Evolutionary conservation across 2,888 invertebrate genomes (phyloP), one percentile per base, ranked within the genome.

Genomic region (Catocala fraxini): DNA sequence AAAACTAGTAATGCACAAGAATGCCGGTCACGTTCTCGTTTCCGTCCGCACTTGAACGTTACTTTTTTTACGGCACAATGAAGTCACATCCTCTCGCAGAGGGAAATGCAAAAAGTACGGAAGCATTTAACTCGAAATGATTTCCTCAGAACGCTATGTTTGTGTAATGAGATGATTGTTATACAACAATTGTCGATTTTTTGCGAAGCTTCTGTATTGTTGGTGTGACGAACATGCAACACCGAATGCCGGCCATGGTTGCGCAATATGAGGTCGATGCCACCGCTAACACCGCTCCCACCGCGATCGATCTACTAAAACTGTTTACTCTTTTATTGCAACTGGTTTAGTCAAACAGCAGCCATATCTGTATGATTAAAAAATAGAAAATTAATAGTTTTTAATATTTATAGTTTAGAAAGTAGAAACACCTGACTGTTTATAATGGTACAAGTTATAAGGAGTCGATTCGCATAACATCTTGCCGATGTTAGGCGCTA

Each of bases 231-330:
- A 83, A 84, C 81, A 79, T 80, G 83, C 80, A 78, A 74, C 77
- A 39, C 53, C 52, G 79, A 79, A 81, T 75, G 67, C 62, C 70
- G 78, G 72, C 72, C 71, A 71, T 70, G 61, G 81, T 91, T 90
- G 82, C 88, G 88, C 81, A 91, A 90, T 79, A 56, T 63, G 85
- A 85, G 91, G 90, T 91, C 90, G 88, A 87, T 87, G 89, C 79
- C 88, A 81, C 79, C 75, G 63, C 71, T 9, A 25, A 9, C 74
- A 65, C 73, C 73, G 76, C 77, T 78, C 75, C 80, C 74, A 75
- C 70, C 68, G 61, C 74, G 70, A 86, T 84, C 81, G 83, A 84
- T 84, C 80, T 77, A 77, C 81, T 81, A 64, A 65, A 75, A 77
- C 73, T 71, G 70, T 78, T 82, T 80, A 83, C 80, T 85, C 71